These are phyloP conservation scores for Drosophila tani DNA, from an alignment of 1,140 invertebrate species.

Conservation along the genomic window DNA sequence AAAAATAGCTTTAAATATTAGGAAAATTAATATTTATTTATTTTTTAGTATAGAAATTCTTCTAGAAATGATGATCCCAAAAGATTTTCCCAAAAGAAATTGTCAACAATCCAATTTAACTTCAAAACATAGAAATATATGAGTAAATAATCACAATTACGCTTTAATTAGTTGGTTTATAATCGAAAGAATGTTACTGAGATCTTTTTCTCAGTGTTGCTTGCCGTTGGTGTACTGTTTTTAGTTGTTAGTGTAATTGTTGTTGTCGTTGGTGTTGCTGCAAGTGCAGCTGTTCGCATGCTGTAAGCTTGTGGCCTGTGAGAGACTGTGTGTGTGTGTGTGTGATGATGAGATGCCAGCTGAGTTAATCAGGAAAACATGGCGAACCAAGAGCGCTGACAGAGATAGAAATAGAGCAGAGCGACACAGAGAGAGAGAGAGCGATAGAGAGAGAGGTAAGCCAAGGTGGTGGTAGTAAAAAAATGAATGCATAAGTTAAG, in stretches of 20 bases:
- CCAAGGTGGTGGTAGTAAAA: background rate
- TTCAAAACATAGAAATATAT: background rate
- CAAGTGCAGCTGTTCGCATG: constrained; percentile 40
- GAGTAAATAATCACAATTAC: too few species aligned
- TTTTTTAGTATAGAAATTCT: too few species aligned
- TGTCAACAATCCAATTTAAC: too few species aligned
- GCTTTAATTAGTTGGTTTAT: background rate
- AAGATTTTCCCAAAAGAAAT: too few species aligned
- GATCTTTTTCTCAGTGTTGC: background rate
- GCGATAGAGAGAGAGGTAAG: background rate
- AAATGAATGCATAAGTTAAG: constrained; percentile 22
- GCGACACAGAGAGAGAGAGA: background rate
- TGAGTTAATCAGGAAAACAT: constrained; percentile 60
- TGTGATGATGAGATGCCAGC: constrained; percentile 57
- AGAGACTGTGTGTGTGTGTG: constrained; percentile 11
- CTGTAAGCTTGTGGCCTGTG: constrained; percentile 50
- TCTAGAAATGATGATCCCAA: too few species aligned
- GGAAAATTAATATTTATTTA: too few species aligned
- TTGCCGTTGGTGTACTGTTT: constrained; percentile 8
- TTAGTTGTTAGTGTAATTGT: constrained; percentile 11
- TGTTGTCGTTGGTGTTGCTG: constrained; percentile 18
- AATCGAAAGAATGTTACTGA: fast-evolving
- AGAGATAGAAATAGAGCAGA: constrained; percentile 16
- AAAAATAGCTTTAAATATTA: background rate
- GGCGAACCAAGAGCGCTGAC: constrained; percentile 31